These are phyloP conservation scores for Micrastur ruficollis DNA, from an alignment of 2,797 vertebrate species.

Conservation along the genomic window DNA sequence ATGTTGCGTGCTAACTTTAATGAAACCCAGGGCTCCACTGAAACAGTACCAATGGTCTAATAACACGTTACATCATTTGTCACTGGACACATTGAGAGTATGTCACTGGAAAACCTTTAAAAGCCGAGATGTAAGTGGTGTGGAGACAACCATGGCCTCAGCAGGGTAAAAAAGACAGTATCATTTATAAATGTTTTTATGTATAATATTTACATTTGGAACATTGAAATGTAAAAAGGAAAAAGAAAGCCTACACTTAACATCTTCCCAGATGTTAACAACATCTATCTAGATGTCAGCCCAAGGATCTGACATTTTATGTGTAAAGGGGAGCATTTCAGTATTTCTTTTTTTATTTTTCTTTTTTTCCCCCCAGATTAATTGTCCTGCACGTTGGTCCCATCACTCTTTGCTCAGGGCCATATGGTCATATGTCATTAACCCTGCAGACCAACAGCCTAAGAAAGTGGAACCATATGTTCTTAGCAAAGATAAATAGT, in stretches of 20 bases:
- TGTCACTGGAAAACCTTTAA: slow-evolving; percentile 58
- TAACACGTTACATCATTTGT: slow-evolving; percentile 69
- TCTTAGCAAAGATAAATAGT: slow-evolving; percentile 44
- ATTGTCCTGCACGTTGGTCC: slow-evolving; percentile 56
- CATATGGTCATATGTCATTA: slow-evolving; percentile 75
- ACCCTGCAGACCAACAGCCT: slow-evolving; percentile 57
- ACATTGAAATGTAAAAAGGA: slow-evolving; percentile 29
- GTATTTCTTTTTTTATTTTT: slow-evolving; percentile 33
- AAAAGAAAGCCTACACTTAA: slow-evolving; percentile 36
- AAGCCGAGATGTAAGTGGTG: slow-evolving; percentile 42
- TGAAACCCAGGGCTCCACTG: slow-evolving; percentile 35
- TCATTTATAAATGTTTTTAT: slow-evolving; percentile 71
- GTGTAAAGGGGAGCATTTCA: slow-evolving; percentile 36
- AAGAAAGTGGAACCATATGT: slow-evolving; percentile 78
- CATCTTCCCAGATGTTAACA: slow-evolving; percentile 69
- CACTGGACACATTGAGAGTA: slow-evolving; percentile 52
- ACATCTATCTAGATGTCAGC: slow-evolving; percentile 68
- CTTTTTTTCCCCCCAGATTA: not conserved
- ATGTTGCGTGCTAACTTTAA: not conserved
- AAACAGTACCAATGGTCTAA: slow-evolving; percentile 17
- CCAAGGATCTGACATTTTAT: slow-evolving; percentile 58
- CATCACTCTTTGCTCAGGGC: slow-evolving; percentile 73
- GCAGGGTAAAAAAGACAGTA: slow-evolving; percentile 38
- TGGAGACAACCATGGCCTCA: slow-evolving; percentile 45
- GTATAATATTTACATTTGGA: slow-evolving; percentile 72